Base-by-base conservation (phyloP, 2,113 vertebrate genomes). In the Orthonyx spaldingii region DNA sequence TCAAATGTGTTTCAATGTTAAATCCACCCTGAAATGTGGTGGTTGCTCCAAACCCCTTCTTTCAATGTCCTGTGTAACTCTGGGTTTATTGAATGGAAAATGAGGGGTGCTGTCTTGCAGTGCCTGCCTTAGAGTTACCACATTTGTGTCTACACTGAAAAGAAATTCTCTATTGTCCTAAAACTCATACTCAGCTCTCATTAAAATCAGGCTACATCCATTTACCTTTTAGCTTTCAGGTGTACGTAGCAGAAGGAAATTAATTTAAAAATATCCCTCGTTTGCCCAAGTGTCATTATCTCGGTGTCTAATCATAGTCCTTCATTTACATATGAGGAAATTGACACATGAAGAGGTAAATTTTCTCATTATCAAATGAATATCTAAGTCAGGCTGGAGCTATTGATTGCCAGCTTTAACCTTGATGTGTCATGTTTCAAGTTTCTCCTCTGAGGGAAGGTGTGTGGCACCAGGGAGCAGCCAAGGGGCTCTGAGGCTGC, bases 241-340 rank as follows among this genome's bases (percentile, higher is more conserved):
- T 89, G 83, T 71, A 70, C 1, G 52, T 76, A 78, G 83, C 76
- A 95, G 86, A 90, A 89, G 60, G 60, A 87, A 93, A 93, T 84
- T 56, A 93, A 95, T 95, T 92, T 81, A 2, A 81, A 93, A 89
- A 93, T 44, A 90, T 46, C 93, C 64, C 16, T 68, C 84, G 76
- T 44, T 93, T 89, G 89, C 94, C 93, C 91, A 70, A 90, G 86
- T 90, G 93, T 96, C 89, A 92, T 97, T 89, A 96, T 88, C 89
- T 75, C 35, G 35, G 33, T 71, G 52, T 71, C 89, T 96, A 95
- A 97, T 97, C 86, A 97, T 33, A 94, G 93, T 47, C 53, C 84
- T 92, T 90, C 72, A 97, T 96, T 95, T 97, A 89, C 93, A 95
- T 95, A 81, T n/a, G 86, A 97, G 94, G 64, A 92, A 96, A 89